Evolutionary conservation across 2,113 vertebrate species (phyloP).

Genomic region (Bucco capensis): DNA sequence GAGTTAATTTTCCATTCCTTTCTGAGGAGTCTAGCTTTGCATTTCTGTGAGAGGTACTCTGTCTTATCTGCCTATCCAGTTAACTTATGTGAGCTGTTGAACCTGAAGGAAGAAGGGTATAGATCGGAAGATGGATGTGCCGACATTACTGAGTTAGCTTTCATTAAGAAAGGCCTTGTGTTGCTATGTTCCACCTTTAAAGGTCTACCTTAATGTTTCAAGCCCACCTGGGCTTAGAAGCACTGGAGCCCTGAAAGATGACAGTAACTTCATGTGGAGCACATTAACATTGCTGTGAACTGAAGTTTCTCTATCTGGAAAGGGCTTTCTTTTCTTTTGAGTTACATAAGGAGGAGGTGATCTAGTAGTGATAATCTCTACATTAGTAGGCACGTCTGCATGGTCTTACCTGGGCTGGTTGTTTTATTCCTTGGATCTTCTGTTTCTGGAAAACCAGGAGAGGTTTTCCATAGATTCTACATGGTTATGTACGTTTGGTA

Average conservation of each 20-base stretch:
- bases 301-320: not conserved
- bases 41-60: not conserved
- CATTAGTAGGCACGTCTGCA: not conserved
- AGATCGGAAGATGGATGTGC: not conserved
- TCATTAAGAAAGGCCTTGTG: not conserved
- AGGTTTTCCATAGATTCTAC: not conserved
- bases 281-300: not conserved
- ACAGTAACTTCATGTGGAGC: not conserved
- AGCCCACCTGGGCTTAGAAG: not conserved
- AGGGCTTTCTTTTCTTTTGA: not conserved
- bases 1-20: not conserved
- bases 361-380: not conserved
- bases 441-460: not conserved
- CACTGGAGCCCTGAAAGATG: too few species aligned
- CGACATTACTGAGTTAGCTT: not conserved
- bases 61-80: not conserved
- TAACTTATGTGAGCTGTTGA: not conserved
- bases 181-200: not conserved
- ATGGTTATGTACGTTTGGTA: accelerated
- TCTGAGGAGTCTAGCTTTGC: not conserved
- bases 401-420: not conserved
- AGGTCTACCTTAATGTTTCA: not conserved
- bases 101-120: not conserved
- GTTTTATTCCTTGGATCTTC: not conserved
- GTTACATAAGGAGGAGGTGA: not conserved